Percentiles rank a stretch among this genome's conserved stretches.
These are phyloP conservation scores for Porites evermanni DNA, from an alignment of 92 coral and sea anemone species.

Conservation along the genomic window DNA sequence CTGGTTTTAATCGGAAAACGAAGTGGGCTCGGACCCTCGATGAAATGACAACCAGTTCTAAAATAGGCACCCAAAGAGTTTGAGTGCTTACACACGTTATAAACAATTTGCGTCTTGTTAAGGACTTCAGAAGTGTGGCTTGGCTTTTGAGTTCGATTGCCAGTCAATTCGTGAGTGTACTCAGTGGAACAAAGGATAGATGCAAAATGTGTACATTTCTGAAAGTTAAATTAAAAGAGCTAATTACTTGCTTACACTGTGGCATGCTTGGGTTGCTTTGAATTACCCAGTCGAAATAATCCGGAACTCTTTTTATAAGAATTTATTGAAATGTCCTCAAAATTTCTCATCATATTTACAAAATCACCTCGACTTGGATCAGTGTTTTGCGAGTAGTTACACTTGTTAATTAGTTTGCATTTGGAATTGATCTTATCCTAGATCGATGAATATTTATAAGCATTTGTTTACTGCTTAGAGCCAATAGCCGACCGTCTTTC, in stretches of 20 bases:
- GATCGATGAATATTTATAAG: constrained; percentile 37
- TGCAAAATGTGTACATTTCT: constrained; percentile 33
- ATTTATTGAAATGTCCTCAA: neutral
- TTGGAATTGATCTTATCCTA: constrained; percentile 46
- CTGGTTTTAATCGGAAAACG: neutral
- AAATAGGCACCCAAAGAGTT: neutral
- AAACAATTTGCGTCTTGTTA: constrained; percentile 16
- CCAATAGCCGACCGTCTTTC: constrained; percentile 43
- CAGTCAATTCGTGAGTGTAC: constrained; percentile 4
- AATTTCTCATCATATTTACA: neutral
- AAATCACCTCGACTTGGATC: neutral
- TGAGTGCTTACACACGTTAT: neutral
- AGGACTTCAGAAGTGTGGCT: neutral
- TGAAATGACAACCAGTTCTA: neutral
- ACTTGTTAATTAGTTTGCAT: constrained; percentile 36
- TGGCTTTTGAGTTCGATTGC: neutral
- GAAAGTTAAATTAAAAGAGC: constrained; percentile 19
- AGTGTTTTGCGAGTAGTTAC: neutral
- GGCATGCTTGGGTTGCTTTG: neutral
- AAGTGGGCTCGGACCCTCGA: neutral
- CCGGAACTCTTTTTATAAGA: neutral
- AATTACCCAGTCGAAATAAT: neutral
- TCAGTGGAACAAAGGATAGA: constrained; percentile 13
- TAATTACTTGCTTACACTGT: constrained; percentile 31
- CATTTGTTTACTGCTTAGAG: constrained; percentile 37